phyloP scores from a whole-genome alignment of 1,140 invertebrate species.

The Samia ricini region DNA sequence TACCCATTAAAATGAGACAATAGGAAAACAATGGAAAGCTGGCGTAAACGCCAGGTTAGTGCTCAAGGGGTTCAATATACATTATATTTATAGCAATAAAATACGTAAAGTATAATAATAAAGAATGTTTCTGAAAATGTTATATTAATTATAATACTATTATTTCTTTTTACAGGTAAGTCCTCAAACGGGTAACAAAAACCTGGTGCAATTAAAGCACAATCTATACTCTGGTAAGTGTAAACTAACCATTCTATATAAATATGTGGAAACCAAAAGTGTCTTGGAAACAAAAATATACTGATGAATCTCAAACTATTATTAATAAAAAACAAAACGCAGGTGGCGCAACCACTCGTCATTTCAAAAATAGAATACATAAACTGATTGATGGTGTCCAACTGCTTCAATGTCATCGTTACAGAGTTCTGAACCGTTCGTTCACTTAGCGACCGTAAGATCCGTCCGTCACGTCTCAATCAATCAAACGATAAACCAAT shows the following conservation, averaged over 20 bases:
- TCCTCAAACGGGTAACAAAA: neutral
- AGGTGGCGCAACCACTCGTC: neutral
- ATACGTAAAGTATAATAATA: no score
- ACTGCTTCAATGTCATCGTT: neutral
- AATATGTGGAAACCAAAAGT: no score
- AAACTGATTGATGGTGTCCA: neutral
- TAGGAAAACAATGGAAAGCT: no score
- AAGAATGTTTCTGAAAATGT: neutral
- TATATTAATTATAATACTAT: neutral
- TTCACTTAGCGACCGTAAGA: neutral
- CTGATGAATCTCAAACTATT: no score
- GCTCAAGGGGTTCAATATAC: no score
- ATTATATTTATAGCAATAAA: no score
- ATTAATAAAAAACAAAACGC: neutral
- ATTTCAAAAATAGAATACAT: neutral
- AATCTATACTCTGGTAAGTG: no score
- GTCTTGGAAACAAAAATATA: no score
- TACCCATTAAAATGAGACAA: no score
- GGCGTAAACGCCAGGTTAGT: no score
- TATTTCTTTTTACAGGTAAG: neutral
- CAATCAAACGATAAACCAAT: constrained; percentile 46
- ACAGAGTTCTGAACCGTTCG: neutral
- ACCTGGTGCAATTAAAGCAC: no score
- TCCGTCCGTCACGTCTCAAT: constrained; percentile 31
- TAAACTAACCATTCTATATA: no score